Evolutionary conservation across 1,140 invertebrate genomes (phyloP), one percentile per base, ranked within the genome.

Genomic region (Melipona quadrifasciata): DNA sequence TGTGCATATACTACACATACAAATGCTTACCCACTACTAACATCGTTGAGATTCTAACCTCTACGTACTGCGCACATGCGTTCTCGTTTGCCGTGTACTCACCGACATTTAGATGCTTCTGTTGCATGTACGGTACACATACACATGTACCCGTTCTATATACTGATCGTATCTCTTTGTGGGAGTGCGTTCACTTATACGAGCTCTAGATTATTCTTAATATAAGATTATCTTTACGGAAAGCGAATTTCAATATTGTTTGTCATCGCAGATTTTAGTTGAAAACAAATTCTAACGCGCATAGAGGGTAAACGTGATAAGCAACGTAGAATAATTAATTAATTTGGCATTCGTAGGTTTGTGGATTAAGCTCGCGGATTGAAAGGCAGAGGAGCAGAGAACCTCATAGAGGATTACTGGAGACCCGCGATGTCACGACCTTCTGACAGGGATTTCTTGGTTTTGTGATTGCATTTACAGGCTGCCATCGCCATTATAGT

Each of bases 401-500:
- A 78, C 39, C 31, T 65, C 27, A 24, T 70, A 39, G 24, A 65
- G 82, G 79, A 85, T 89, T 89, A 87, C 64, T 31, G 64, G 75
- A 12, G 11, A 51, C n/a, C 21, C 71, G 64, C 61, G 61, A 89
- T 74, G 75, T 72, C 82, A 75, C 53, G 82, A 89, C 85, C 75
- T 89, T 89, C 79, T 74, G 24, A 82, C 75, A 64, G 79, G 76
- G 82, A 89, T 89, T 89, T 82, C 47, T 77, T 34, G 76, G 65
- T 89, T 88, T 81, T 39, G 21, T 34, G 53, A 78, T 78, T 71
- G 51, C 53, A 58, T 34, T 70, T 39, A 55, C 10, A 31, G n/a
- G 53, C 80, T 71, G 27, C 17, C 19, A 39, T 82, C 64, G 31
- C 12, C 12, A 34, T 61, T 34, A 65, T 27, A 16, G 70, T 73